Conservation (phyloP, 2,888 invertebrate species). For the Cremastinae sp. region DNA sequence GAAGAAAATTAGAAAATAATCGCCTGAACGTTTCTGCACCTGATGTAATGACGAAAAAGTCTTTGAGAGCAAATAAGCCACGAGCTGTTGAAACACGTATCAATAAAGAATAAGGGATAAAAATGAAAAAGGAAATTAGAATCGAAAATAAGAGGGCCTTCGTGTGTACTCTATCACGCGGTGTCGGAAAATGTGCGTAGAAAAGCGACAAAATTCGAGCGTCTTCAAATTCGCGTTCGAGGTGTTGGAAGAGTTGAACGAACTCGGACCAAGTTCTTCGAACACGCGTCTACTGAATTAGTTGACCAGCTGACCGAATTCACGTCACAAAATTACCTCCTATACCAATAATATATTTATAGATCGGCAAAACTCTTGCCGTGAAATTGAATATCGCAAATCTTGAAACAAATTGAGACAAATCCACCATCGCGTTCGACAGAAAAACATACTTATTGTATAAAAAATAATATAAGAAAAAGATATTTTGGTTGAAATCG, state of each 20-base stretch:
- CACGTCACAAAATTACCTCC: slow-evolving; percentile 63
- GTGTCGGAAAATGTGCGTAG: neutral
- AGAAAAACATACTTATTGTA: no score
- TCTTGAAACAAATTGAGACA: no score
- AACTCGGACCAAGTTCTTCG: slow-evolving; percentile 70
- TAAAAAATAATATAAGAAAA: no score
- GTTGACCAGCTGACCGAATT: slow-evolving; percentile 76
- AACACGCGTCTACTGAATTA: slow-evolving; percentile 70
- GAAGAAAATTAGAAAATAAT: neutral
- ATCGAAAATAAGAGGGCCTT: no score
- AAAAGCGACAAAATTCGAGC: slow-evolving; percentile 4
- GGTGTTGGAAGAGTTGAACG: slow-evolving; percentile 71
- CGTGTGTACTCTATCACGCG: slow-evolving; percentile 1
- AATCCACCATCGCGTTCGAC: no score
- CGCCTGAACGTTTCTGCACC: neutral
- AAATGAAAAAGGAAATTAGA: no score
- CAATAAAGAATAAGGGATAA: no score
- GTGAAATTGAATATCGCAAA: slow-evolving; percentile 48
- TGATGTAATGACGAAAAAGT: slow-evolving; percentile 43
- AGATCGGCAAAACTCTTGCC: slow-evolving; percentile 62
- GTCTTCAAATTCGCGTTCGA: slow-evolving; percentile 37
- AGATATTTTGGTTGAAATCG: neutral
- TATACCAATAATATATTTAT: slow-evolving; percentile 74
- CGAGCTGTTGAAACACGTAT: slow-evolving; percentile 54
- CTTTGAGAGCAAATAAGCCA: slow-evolving; percentile 64